Conservation (phyloP, 2,888 invertebrate species). For the Stenodera caucasica region DNA sequence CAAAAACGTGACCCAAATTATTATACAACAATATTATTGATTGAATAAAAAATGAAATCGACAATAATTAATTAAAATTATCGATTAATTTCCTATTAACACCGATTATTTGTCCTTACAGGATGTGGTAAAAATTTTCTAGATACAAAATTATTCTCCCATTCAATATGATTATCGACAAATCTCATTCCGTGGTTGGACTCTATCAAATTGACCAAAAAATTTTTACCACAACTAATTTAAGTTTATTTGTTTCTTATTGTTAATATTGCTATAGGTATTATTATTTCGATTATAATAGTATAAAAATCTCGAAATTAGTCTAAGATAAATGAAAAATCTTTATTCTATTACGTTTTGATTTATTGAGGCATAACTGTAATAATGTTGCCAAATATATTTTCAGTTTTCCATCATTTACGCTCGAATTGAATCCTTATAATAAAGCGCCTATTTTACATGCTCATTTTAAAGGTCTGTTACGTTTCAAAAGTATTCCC, state of each 20-base stretch:
- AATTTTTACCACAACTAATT: slow-evolving; percentile 14
- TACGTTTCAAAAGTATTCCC: slow-evolving; percentile 47
- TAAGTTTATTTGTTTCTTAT: slow-evolving; percentile 5
- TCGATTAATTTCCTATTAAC: slow-evolving; percentile 5
- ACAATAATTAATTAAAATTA: neutral
- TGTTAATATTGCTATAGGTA: neutral
- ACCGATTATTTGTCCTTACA: slow-evolving; percentile 19
- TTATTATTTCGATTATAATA: slow-evolving; percentile 15
- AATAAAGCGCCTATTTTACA: slow-evolving; percentile 52
- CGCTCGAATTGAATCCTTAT: slow-evolving; percentile 47
- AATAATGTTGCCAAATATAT: slow-evolving; percentile 36
- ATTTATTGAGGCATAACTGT: slow-evolving; percentile 40
- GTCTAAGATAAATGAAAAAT: neutral
- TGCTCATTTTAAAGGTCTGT: slow-evolving; percentile 50
- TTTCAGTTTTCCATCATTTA: slow-evolving; percentile 49
- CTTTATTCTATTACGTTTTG: slow-evolving; percentile 16
- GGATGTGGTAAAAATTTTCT: slow-evolving; percentile 23
- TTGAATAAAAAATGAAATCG: too few relatives aligned
- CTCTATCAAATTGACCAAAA: slow-evolving; percentile 18
- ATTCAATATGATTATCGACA: slow-evolving; percentile 11
- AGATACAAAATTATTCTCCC: slow-evolving; percentile 13
- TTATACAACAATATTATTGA: slow-evolving; percentile 2
- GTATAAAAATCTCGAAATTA: neutral
- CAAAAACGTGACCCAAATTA: slow-evolving; percentile 16
- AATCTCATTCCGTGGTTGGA: slow-evolving; percentile 17